A percentile compares a stretch with the other conserved stretches of the same genome.
These are phyloP conservation scores for Dasysyrphus tricinctus DNA, from an alignment of 2,888 invertebrate genomes.

Conservation along the genomic window DNA sequence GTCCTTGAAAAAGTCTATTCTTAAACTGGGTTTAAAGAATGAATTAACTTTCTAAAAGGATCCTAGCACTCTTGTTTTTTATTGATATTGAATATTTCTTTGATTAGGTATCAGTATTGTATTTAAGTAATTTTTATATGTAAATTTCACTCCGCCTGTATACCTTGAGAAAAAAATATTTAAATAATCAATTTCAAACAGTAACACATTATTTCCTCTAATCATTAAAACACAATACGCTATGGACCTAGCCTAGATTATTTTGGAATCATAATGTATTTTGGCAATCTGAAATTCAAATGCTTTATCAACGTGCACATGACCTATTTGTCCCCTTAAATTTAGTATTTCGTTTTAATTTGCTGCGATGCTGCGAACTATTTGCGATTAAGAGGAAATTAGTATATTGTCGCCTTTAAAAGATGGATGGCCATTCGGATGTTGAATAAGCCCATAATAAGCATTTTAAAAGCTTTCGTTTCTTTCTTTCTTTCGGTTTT, in stretches of 20 bases:
- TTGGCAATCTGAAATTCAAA: constrained; percentile 39
- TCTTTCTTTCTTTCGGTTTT: constrained; percentile 77
- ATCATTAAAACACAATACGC: neutral
- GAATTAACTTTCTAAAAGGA: too few relatives aligned
- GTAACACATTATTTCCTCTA: neutral
- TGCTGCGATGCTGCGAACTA: constrained; percentile 59
- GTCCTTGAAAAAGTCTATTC: too few relatives aligned
- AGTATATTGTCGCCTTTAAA: constrained; percentile 83
- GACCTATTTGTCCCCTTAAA: constrained; percentile 76
- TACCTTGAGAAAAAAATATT: too few relatives aligned
- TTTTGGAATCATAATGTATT: neutral
- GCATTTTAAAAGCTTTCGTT: neutral
- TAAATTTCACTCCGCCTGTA: too few relatives aligned
- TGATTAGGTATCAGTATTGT: too few relatives aligned
- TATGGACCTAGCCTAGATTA: neutral
- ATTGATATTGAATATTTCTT: too few relatives aligned
- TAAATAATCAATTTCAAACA: neutral
- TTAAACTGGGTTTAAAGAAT: too few relatives aligned
- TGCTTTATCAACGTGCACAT: constrained; percentile 61
- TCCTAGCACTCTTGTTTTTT: too few relatives aligned
- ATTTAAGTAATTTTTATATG: too few relatives aligned
- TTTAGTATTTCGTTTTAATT: constrained; percentile 39
- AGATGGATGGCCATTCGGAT: constrained; percentile 80
- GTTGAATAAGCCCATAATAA: constrained; percentile 75
- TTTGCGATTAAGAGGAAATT: constrained; percentile 78